These are phyloP conservation scores for Struthio camelus DNA, from an alignment of 2,113 vertebrate species.

Conservation along the genomic window DNA sequence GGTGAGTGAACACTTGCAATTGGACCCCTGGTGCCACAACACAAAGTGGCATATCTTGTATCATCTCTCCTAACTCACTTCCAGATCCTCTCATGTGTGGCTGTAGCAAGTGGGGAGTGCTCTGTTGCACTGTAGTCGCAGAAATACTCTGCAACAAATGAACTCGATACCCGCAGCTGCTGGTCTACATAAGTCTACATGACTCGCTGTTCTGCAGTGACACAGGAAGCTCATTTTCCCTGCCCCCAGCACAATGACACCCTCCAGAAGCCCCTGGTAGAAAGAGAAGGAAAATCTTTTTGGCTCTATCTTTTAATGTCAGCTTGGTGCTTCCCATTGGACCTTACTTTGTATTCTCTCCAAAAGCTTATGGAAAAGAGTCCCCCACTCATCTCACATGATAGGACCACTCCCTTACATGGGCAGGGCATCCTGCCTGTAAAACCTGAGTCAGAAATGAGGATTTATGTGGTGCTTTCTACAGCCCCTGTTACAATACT, in stretches of 20 bases:
- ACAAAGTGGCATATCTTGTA: neutral
- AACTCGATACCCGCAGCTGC: neutral
- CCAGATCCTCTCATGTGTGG: neutral
- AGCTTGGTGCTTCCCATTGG: neutral
- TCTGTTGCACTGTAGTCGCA: neutral
- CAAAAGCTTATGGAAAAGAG: neutral
- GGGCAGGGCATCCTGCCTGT: neutral
- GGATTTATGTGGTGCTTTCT: neutral
- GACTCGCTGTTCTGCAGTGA: neutral
- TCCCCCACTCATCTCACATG: neutral
- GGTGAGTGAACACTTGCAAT: neutral
- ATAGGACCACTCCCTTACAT: neutral
- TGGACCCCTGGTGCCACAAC: neutral
- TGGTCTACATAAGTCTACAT: neutral
- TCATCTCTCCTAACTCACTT: neutral
- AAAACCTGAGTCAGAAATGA: neutral
- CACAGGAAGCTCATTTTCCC: neutral
- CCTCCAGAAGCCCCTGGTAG: neutral
- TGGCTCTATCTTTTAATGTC: neutral
- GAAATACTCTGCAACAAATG: neutral
- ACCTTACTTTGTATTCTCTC: neutral
- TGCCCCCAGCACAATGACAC: neutral
- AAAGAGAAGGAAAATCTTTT: neutral
- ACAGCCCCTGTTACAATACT: neutral
- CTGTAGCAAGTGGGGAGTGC: neutral